Evolutionary conservation across 1,140 invertebrate genomes (phyloP).

Genomic region (Apis laboriosa): DNA sequence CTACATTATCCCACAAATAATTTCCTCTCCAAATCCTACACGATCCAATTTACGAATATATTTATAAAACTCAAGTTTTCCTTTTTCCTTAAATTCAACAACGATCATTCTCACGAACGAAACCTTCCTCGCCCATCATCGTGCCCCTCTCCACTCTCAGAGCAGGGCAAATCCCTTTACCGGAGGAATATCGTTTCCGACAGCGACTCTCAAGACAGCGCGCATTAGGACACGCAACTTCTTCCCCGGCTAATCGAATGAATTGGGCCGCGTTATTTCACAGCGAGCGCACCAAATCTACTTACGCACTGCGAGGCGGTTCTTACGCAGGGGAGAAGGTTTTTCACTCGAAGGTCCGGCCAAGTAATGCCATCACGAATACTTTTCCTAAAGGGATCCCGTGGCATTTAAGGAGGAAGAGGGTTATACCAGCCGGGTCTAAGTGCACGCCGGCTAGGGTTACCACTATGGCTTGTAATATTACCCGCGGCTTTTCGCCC

Average conservation of each 20-base stretch:
- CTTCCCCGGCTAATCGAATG: slow-evolving; percentile 55
- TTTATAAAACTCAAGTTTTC: too few relatives aligned
- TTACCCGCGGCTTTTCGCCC: slow-evolving; percentile 56
- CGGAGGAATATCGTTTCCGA: slow-evolving; percentile 42
- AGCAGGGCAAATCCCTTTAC: slow-evolving; percentile 43
- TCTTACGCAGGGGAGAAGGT: neutral
- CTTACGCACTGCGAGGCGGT: slow-evolving; percentile 28
- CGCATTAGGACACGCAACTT: slow-evolving; percentile 49
- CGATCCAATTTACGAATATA: too few relatives aligned
- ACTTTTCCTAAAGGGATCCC: slow-evolving; percentile 64
- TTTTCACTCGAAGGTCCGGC: slow-evolving; percentile 36
- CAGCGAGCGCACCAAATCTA: slow-evolving; percentile 53
- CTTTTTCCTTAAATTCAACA: neutral
- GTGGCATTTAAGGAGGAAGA: slow-evolving; percentile 54
- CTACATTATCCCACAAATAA: too few relatives aligned
- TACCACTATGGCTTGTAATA: slow-evolving; percentile 71
- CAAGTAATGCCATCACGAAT: slow-evolving; percentile 68
- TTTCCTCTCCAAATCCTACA: too few relatives aligned
- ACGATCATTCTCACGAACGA: neutral
- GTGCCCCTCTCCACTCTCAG: too few relatives aligned
- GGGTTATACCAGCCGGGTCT: slow-evolving; percentile 47
- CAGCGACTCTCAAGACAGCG: slow-evolving; percentile 28
- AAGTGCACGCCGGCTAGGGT: slow-evolving; percentile 68
- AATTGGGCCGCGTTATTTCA: slow-evolving; percentile 19
- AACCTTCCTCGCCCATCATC: neutral